Conservation (phyloP, 1,140 invertebrate species). For the Drosophila tristis region DNA sequence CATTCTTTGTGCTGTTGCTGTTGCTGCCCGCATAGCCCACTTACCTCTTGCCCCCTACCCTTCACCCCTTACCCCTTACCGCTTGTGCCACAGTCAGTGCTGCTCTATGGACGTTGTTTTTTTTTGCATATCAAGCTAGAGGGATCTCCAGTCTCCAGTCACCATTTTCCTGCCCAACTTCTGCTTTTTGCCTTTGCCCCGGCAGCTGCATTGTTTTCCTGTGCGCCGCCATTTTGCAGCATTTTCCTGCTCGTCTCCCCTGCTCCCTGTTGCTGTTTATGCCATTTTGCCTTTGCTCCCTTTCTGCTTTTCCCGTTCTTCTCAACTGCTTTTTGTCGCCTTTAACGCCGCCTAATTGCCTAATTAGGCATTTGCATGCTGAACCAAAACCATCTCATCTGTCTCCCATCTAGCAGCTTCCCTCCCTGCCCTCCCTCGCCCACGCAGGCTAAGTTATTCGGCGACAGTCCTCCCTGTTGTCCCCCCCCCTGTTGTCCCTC, state of each 20-base stretch:
- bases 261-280: conserved; percentile 23
- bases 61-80: background rate
- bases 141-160: conserved; percentile 1
- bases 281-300: conserved; percentile 3
- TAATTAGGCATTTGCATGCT: conserved; percentile 73
- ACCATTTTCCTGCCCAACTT: conserved; percentile 7
- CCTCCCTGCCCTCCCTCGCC: background rate
- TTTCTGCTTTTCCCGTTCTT: conserved; percentile 33
- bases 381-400: conserved; percentile 33
- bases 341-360: conserved; percentile 76
- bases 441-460: too few species aligned
- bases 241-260: conserved; percentile 21
- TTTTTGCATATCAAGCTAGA: conserved; percentile 67
- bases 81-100: background rate
- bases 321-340: conserved; percentile 63
- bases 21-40: conserved; percentile 48
- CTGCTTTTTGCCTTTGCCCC: conserved; percentile 8
- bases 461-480: background rate
- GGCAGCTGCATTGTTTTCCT: conserved; percentile 66
- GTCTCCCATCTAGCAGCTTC: background rate
- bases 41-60: background rate
- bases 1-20: conserved; percentile 64
- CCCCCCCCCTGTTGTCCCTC: background rate
- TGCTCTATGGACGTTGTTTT: conserved; percentile 31
- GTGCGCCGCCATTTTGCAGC: conserved; percentile 55